These are phyloP conservation scores for Centropristis striata DNA, from an alignment of 2,113 vertebrate genomes.

Conservation along the genomic window DNA sequence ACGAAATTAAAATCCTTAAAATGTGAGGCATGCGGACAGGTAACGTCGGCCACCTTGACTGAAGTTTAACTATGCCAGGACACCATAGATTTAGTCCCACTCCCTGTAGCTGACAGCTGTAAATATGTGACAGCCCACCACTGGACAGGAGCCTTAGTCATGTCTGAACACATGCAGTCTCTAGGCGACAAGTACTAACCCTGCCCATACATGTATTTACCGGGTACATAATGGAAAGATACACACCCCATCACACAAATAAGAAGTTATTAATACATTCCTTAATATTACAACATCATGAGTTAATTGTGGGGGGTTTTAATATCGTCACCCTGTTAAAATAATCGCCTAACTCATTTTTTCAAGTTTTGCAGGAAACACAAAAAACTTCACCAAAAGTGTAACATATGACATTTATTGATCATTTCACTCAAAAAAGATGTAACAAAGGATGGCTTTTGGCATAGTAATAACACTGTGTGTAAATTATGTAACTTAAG, in stretches of 20 bases:
- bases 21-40: background rate
- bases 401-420: too few relatives aligned
- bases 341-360: too few relatives aligned
- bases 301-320: background rate
- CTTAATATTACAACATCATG: background rate
- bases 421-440: too few relatives aligned
- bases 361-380: too few relatives aligned
- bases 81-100: background rate
- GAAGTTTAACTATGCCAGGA: background rate
- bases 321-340: too few relatives aligned
- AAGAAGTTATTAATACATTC: background rate
- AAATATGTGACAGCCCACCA: slow-evolving; percentile 34
- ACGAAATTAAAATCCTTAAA: slow-evolving; percentile 10
- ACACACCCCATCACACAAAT: background rate
- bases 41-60: background rate
- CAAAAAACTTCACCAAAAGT: too few relatives aligned
- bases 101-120: slow-evolving; percentile 3
- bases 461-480: too few relatives aligned
- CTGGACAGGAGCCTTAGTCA: slow-evolving; percentile 9
- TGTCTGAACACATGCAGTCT: background rate
- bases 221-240: background rate
- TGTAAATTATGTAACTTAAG: too few relatives aligned
- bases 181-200: background rate
- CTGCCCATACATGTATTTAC: background rate
- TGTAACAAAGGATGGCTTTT: too few relatives aligned